Evolutionary conservation across 2,797 vertebrate genomes (phyloP).

Genomic region (Gephyroberyx darwinii): DNA sequence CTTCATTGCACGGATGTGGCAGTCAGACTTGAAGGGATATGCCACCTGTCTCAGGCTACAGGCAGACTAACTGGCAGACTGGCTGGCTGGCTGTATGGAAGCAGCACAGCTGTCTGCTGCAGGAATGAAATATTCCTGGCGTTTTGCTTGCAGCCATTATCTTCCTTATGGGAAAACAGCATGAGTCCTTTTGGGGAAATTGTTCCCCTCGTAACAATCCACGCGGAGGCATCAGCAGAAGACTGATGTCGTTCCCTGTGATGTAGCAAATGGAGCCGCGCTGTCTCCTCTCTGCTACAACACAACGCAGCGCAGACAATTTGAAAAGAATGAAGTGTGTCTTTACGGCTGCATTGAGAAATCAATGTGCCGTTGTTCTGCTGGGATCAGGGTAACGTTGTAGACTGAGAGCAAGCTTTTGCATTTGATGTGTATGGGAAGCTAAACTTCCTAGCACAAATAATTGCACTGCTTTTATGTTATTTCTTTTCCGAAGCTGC

Average conservation of each 20-base stretch:
- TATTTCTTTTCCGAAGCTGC: slow-evolving; percentile 8
- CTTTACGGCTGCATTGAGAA: slow-evolving; percentile 48
- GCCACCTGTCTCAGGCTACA: slow-evolving; percentile 61
- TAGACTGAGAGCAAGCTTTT: slow-evolving; percentile 40
- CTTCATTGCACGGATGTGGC: slow-evolving; percentile 62
- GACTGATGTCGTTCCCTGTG: slow-evolving; percentile 66
- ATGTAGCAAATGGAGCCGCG: slow-evolving; percentile 69
- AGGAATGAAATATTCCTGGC: slow-evolving; percentile 72
- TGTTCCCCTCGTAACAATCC: slow-evolving; percentile 70
- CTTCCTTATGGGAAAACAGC: slow-evolving; percentile 71
- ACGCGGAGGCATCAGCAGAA: slow-evolving; percentile 55
- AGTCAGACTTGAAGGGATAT: slow-evolving; percentile 61
- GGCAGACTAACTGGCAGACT: slow-evolving; percentile 53
- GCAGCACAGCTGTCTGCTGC: slow-evolving; percentile 55
- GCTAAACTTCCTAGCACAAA: slow-evolving; percentile 4
- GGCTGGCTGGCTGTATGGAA: slow-evolving; percentile 38
- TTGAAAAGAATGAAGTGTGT: slow-evolving; percentile 42
- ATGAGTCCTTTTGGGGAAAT: slow-evolving; percentile 67
- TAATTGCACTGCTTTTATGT: slow-evolving; percentile 8
- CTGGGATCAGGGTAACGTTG: slow-evolving; percentile 12
- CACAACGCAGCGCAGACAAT: slow-evolving; percentile 38
- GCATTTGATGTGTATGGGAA: background rate
- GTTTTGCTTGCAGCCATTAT: slow-evolving; percentile 76
- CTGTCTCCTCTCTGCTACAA: slow-evolving; percentile 57
- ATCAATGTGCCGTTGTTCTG: slow-evolving; percentile 36